phyloP scores from a whole-genome alignment of 2,797 vertebrate species.

The Lutjanus argentimaculatus region DNA sequence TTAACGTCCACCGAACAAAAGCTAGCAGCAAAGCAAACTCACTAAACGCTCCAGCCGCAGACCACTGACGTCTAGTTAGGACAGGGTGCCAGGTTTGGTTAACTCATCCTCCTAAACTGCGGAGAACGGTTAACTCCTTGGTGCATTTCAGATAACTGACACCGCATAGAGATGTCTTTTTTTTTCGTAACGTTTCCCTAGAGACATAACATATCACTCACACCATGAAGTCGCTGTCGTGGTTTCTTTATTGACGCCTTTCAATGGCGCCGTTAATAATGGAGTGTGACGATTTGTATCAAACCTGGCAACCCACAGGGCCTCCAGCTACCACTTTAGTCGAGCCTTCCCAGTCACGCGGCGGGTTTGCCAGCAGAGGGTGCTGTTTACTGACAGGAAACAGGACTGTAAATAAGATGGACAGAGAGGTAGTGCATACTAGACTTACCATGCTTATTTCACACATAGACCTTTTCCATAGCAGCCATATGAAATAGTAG shows the following conservation, averaged over 20 bases:
- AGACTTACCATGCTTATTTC: background rate
- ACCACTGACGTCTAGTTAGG: slow-evolving; percentile 72
- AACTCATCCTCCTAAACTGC: background rate
- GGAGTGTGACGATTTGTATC: background rate
- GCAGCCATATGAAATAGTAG: too few relatives aligned
- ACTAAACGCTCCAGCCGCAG: slow-evolving; percentile 59
- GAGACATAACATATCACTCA: fast-evolving
- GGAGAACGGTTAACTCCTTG: background rate
- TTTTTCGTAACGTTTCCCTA: fast-evolving
- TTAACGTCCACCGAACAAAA: slow-evolving; percentile 65
- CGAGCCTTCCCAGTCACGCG: background rate
- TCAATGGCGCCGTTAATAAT: background rate
- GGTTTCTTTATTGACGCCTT: fast-evolving
- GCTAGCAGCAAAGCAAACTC: slow-evolving; percentile 65
- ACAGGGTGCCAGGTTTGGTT: slow-evolving; percentile 53
- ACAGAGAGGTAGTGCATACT: too few relatives aligned
- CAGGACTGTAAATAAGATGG: background rate
- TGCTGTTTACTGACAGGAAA: slow-evolving; percentile 29
- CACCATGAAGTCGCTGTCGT: fast-evolving
- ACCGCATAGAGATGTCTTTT: fast-evolving
- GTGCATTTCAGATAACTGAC: background rate
- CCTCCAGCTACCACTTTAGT: slow-evolving; percentile 4
- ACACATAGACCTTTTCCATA: too few relatives aligned
- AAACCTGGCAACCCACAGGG: slow-evolving; percentile 72
- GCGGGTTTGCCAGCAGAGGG: slow-evolving; percentile 55